Evolutionary conservation across 2,888 invertebrate species (phyloP).

Genomic region (Heliconius erato): DNA sequence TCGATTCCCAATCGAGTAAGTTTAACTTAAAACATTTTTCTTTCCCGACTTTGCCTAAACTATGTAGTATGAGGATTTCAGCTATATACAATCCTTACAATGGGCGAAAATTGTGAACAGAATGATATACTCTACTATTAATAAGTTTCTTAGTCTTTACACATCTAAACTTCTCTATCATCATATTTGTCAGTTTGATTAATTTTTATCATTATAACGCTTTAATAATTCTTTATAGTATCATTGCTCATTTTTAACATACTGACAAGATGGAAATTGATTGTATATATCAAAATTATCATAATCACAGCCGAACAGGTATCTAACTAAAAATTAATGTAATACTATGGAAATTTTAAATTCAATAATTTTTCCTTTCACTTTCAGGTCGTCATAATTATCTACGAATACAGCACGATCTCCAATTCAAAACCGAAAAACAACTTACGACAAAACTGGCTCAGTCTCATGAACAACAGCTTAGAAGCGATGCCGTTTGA

Average conservation of each 20-base stretch:
- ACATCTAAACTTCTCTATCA: too few relatives aligned
- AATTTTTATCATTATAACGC: too few relatives aligned
- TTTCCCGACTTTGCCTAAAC: too few relatives aligned
- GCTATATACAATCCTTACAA: too few relatives aligned
- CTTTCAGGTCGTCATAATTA: constrained; percentile 74
- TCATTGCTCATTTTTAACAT: neutral
- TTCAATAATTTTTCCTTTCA: constrained; percentile 28
- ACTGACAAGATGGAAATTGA: neutral
- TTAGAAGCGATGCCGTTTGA: constrained; percentile 59
- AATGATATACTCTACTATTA: too few relatives aligned
- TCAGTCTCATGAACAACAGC: constrained; percentile 66
- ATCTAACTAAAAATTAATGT: neutral
- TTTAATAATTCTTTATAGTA: too few relatives aligned
- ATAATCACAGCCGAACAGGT: neutral
- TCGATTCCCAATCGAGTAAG: too few relatives aligned
- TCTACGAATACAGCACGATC: constrained; percentile 71
- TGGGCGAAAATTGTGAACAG: too few relatives aligned
- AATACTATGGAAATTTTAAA: neutral
- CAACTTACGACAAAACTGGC: constrained; percentile 62
- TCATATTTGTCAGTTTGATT: too few relatives aligned
- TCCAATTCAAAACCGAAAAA: constrained; percentile 55
- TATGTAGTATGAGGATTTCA: too few relatives aligned
- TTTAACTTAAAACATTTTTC: too few relatives aligned
- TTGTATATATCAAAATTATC: neutral
- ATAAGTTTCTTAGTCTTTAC: too few relatives aligned